A percentile compares a stretch with the other conserved stretches of the same genome.
Conservation (phyloP, 2,113 vertebrate species). For the Climacteris rufus region DNA sequence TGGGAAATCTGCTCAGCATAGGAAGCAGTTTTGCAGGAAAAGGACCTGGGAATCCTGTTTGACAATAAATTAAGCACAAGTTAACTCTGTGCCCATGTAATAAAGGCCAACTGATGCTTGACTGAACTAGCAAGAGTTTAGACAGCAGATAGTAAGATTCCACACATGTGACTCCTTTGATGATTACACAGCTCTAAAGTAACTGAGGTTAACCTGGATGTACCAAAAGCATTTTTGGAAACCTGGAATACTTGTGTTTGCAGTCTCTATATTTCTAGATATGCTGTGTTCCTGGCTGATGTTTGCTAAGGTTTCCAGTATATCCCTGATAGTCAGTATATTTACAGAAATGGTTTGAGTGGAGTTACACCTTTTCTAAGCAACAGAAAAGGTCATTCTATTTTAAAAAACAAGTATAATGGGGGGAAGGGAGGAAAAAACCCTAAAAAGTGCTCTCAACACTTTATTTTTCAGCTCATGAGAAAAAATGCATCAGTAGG, state of each 20-base stretch:
- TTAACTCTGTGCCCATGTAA: background rate
- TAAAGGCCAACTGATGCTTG: background rate
- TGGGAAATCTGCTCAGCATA: background rate
- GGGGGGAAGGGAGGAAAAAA: accelerated
- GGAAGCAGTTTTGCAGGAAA: background rate
- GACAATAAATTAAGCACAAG: background rate
- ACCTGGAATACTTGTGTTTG: background rate
- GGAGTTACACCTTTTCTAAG: background rate
- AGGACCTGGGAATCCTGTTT: background rate
- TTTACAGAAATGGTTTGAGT: background rate
- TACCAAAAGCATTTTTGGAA: background rate
- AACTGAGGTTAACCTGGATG: background rate
- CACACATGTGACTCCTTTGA: background rate
- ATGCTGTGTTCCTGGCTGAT: background rate
- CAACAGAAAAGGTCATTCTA: background rate
- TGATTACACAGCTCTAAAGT: background rate
- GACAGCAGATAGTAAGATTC: background rate
- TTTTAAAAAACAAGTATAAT: background rate
- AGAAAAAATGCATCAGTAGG: constrained; percentile 94
- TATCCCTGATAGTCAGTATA: background rate
- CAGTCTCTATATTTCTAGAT: background rate
- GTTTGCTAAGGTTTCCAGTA: background rate
- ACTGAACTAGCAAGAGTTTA: background rate
- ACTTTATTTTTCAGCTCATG: constrained; percentile 77
- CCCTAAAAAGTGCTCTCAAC: background rate